Evolutionary conservation across 1,140 invertebrate species (phyloP), one percentile per base, ranked within the genome.

Genomic region (Paraescarpia echinospica): DNA sequence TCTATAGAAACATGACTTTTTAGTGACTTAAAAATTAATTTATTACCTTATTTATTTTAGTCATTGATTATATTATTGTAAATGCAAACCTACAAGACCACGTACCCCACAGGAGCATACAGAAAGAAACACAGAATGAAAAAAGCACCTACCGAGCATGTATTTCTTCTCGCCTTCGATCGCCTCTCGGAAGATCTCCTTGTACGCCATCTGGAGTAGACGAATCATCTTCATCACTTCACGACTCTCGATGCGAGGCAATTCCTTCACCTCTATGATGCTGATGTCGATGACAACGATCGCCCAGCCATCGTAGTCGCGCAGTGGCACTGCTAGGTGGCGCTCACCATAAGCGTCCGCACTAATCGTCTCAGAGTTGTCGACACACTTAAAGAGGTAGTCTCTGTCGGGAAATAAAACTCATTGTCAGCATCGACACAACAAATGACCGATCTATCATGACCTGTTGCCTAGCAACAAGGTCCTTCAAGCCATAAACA

Each of bases 341-440:
- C 95, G 94, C 92, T 96, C 93, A 33, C 95, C 95, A 92, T 96
- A 95, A 0, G 95, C 95, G 92, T 96, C 95, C n/a, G 95, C 95
- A 89, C 94, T 94, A 31, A 96, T 94, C 35, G 94, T 95, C 92
- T 96, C 95, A 33, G 95, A 95, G 93, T 95, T 96, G 93, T 96
- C 95, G 18, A 96, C 95, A 93, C 95, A 95, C 93, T 95, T 95
- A 93, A 96, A 96, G 35, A 96, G 94, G 92, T 96, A 96, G 92
- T 96, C 95, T 89, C 95, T 96, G 93, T 27, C 94, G 92, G 35
- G 12, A 89, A 51, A 59, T 34, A 35, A 22, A 34, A 34, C 41
- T 41, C 89, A 89, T 89, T 34, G 89, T 89, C 34, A 89, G 34
- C 41, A 41, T 41, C 12, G n/a, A n/a, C n/a, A n/a, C 41, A 41